Base-by-base conservation (phyloP, 2,113 vertebrate species). In the Hippocampus abdominalis region DNA sequence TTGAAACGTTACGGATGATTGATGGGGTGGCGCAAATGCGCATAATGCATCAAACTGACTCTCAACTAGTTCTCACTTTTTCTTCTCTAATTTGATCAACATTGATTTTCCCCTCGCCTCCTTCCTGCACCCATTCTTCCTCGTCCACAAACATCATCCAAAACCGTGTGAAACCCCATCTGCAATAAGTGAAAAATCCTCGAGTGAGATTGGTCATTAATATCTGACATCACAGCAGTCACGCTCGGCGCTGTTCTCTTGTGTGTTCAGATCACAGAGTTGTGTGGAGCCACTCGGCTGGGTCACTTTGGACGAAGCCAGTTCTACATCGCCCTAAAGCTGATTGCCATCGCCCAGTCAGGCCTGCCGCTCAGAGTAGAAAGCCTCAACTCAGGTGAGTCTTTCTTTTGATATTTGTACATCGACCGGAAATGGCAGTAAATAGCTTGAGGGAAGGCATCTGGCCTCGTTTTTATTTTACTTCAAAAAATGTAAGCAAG, bases 301-400 rank as follows among this genome's bases (percentile, higher is more conserved):
- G 97, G 97, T 39, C 96, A 99, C 90, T 99, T 98, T 27, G 96
- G 96, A 86, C 93, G 97, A 89, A 99, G 97, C 91, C 97, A 99
- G 64, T 99, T 99, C 90, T 99, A 99, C 89, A 98, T 98, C 76
- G 97, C 97, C 73, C 89, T 99, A 90, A 99, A 99, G 87, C 96
- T 99, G 81, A 95, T 99, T 72, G 96, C 97, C 74, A 94, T 99
- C 67, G 96, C 96, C 82, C 97, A 99, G 51, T 95, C 97, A 25
- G 96, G 97, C 80, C 92, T 97, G 72, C 96, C 97, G 63, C 89
- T 99, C 79, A 92, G 96, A 84, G 94, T 98, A 84, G 97, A 99
- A 85, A 98, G 95, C 87, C 94, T 99, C 84, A 98, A 98, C 90
- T 95, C 94, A 77, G 97, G 97, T 99, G 92, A 93, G 87, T 86